Conservation (phyloP, 2,113 vertebrate species). For the Tetraodon nigroviridis region DNA sequence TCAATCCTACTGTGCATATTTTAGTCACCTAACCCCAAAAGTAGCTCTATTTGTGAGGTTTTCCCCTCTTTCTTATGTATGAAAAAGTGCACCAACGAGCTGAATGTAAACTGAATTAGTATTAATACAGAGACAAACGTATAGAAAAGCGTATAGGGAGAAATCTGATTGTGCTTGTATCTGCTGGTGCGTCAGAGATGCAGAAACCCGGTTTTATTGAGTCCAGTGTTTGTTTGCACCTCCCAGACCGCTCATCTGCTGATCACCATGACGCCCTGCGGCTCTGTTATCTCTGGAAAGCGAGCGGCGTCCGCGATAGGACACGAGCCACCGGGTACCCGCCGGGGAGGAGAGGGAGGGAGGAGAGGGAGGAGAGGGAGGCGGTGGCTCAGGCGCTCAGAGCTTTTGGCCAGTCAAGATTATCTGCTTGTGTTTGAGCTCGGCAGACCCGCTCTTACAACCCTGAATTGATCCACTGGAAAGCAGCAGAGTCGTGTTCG, state of each 20-base stretch:
- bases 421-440: constrained; percentile 46
- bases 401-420: constrained; percentile 42
- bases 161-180: constrained; percentile 12
- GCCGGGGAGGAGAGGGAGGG: constrained; percentile 8
- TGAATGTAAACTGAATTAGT: too few relatives aligned
- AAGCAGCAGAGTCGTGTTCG: constrained; percentile 11
- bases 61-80: background rate
- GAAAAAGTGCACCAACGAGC: background rate
- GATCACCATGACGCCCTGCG: constrained; percentile 28
- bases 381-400: constrained; percentile 42
- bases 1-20: background rate
- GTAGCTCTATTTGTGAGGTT: background rate
- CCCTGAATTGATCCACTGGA: constrained; percentile 11
- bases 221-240: constrained; percentile 38
- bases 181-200: too few relatives aligned
- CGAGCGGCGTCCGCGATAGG: constrained; percentile 51
- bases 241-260: constrained; percentile 40
- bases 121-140: background rate
- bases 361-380: too few relatives aligned
- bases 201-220: constrained; percentile 37
- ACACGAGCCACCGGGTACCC: constrained; percentile 23
- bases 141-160: background rate
- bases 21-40: background rate
- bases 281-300: constrained; percentile 53
- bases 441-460: constrained; percentile 17